These are phyloP conservation scores for Athalia rosae DNA, from an alignment of 2,888 invertebrate species.

Conservation along the genomic window DNA sequence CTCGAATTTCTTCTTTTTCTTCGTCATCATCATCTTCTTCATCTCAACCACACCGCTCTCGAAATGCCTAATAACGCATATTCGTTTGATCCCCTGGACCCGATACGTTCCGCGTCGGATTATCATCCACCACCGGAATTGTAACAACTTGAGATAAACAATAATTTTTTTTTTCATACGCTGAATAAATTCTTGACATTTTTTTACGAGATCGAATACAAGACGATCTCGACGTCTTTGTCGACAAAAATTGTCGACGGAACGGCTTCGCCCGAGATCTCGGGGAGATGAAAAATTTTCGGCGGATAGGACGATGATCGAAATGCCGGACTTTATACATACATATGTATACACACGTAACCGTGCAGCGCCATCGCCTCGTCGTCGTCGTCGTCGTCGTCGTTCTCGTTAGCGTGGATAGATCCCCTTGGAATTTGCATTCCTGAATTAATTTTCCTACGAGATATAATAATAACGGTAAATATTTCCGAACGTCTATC, in stretches of 20 bases:
- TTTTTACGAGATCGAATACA: no score
- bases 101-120: no score
- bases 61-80: no score
- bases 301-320: background rate
- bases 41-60: no score
- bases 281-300: background rate
- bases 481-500: background rate
- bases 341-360: background rate
- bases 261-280: background rate
- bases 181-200: no score
- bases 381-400: background rate
- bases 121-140: no score
- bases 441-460: conserved; percentile 22
- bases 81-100: no score
- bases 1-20: no score
- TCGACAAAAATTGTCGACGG: background rate
- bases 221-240: background rate
- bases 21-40: no score
- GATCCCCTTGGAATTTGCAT: conserved; percentile 15
- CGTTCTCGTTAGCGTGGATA: background rate
- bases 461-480: conserved; percentile 36
- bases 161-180: no score
- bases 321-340: background rate
- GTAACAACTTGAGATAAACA: no score
- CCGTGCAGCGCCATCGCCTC: background rate